Percentiles rank a stretch among this genome's conserved stretches.
Evolutionary conservation across 2,113 vertebrate species (phyloP).

Genomic region (Eclectus roratus): DNA sequence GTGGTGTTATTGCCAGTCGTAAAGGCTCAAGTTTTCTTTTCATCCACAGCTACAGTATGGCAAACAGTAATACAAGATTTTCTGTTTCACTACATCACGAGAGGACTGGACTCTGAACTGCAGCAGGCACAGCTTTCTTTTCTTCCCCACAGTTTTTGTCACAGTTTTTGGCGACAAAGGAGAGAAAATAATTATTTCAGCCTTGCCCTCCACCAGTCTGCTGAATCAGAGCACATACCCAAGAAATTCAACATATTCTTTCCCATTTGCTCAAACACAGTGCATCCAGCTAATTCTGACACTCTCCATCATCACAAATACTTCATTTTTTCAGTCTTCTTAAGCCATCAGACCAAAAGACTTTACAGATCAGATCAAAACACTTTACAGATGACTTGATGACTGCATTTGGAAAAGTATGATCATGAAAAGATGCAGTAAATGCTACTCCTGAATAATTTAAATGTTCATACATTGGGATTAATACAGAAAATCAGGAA

Average conservation of each 20-base stretch:
- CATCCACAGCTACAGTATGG: neutral
- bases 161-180: neutral
- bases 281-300: neutral
- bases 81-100: neutral
- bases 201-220: neutral
- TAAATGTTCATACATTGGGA: neutral
- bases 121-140: neutral
- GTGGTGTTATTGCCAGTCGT: neutral
- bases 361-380: neutral
- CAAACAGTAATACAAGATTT: neutral
- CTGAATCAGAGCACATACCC: neutral
- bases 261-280: neutral
- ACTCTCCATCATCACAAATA: neutral
- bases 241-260: neutral
- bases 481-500: neutral
- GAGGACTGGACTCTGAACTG: neutral
- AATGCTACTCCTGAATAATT: neutral
- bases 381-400: neutral
- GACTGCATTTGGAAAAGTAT: neutral
- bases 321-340: neutral
- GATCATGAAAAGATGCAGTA: neutral
- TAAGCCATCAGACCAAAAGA: neutral
- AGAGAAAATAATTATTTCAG: neutral
- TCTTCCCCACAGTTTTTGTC: neutral
- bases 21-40: neutral